Conservation (phyloP, 37 sponge, comb jelly and placozoan genomes). For the Dysidea cf. avara region DNA sequence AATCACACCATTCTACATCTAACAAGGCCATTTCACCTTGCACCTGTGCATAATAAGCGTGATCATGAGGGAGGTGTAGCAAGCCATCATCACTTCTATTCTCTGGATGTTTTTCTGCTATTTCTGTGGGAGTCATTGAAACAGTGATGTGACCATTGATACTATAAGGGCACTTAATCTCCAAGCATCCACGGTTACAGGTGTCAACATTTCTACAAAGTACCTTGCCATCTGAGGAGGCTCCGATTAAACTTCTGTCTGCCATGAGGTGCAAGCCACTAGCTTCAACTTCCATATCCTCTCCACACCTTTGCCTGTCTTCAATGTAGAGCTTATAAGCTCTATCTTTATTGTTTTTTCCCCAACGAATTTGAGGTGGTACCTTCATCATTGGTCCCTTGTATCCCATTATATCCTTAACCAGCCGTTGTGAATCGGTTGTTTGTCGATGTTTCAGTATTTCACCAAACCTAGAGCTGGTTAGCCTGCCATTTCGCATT, state of each 20-base stretch:
- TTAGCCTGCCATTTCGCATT: too few relatives aligned
- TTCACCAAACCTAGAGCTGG: too few relatives aligned
- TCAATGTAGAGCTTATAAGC: background rate
- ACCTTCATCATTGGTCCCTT: background rate
- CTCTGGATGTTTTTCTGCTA: background rate
- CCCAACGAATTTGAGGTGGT: constrained; percentile 12
- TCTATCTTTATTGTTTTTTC: background rate
- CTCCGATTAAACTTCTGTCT: constrained; percentile 2
- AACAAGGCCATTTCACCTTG: too few relatives aligned
- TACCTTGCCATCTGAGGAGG: constrained; percentile 12
- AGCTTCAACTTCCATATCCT: background rate
- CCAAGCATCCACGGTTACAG: background rate
- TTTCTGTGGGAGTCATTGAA: background rate
- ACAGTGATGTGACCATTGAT: constrained; percentile 3
- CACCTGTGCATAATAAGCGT: background rate
- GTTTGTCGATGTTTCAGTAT: background rate
- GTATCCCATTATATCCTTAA: background rate
- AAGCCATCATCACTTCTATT: constrained; percentile 4
- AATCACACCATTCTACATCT: too few relatives aligned
- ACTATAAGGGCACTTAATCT: too few relatives aligned
- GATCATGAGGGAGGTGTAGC: background rate
- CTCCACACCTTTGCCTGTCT: background rate
- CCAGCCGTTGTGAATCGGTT: constrained; percentile 1
- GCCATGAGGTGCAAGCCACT: constrained; percentile 10
- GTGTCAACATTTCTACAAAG: background rate